Evolutionary conservation across 64 coral and sea anemone genomes (phyloP).

Genomic region (Dendrophyllia cribrosa): DNA sequence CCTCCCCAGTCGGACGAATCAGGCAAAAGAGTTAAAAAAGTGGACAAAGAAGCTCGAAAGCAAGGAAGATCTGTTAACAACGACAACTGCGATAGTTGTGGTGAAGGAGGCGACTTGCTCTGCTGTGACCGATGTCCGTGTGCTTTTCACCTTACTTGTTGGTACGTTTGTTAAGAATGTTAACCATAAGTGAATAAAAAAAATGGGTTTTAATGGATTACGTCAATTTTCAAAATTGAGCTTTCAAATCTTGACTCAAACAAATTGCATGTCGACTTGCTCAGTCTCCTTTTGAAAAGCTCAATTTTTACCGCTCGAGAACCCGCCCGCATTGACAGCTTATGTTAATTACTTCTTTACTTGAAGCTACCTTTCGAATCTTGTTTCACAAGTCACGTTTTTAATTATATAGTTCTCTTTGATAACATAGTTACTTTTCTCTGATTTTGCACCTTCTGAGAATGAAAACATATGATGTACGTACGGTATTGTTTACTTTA

Average conservation of each 20-base stretch:
- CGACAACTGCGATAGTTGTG: constrained; percentile 98
- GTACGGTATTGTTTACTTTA: too few relatives aligned
- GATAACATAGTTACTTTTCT: neutral
- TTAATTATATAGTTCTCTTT: neutral
- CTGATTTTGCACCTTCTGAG: neutral
- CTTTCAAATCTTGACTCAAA: neutral
- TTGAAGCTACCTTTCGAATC: neutral
- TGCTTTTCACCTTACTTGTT: constrained; percentile 97
- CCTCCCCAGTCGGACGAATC: constrained; percentile 83
- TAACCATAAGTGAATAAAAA: neutral
- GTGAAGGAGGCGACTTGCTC: constrained; percentile 96
- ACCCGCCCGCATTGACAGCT: constrained; percentile 24
- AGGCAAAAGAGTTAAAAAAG: constrained; percentile 72
- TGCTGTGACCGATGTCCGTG: constrained; percentile 98
- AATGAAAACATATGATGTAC: neutral
- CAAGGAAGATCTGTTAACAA: constrained; percentile 91
- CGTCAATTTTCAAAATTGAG: neutral
- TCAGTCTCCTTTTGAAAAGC: neutral
- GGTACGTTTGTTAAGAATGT: constrained; percentile 65
- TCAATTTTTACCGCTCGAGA: neutral
- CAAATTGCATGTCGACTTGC: neutral
- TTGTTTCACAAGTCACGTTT: neutral
- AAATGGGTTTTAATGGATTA: neutral
- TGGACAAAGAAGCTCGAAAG: constrained; percentile 89
- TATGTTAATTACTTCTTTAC: constrained; percentile 19